These are phyloP conservation scores for Malurus splendens DNA, from an alignment of 2,797 vertebrate species.

Conservation along the genomic window DNA sequence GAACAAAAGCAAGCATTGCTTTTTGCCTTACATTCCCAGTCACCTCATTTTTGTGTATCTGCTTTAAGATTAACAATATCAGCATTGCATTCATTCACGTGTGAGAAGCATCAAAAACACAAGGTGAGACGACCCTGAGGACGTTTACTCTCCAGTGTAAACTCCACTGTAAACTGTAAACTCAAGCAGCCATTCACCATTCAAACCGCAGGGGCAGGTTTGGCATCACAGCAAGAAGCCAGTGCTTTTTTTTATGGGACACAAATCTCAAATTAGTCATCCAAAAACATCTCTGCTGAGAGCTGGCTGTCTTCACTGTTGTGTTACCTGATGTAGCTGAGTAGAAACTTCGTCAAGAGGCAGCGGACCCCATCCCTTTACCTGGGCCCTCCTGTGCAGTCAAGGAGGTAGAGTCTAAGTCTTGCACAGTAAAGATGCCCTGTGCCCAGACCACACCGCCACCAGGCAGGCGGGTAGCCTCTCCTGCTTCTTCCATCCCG, in stretches of 20 bases:
- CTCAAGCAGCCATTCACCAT: accelerated
- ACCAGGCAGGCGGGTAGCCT: neutral
- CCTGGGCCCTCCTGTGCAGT: neutral
- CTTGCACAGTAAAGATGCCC: neutral
- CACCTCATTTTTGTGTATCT: neutral
- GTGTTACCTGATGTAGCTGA: neutral
- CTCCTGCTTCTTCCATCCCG: neutral
- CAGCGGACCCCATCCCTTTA: neutral
- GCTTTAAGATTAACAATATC: neutral
- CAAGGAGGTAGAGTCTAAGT: neutral
- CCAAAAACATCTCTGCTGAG: neutral
- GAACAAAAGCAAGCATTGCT: neutral
- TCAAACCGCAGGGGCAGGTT: neutral
- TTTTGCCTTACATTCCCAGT: neutral
- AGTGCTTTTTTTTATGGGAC: accelerated
- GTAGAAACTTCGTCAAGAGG: neutral
- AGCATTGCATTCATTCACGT: neutral
- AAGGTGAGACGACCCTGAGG: neutral
- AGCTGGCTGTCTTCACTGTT: neutral
- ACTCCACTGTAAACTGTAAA: no score
- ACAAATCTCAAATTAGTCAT: neutral
- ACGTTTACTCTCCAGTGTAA: neutral
- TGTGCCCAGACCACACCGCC: neutral
- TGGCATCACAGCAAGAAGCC: neutral
- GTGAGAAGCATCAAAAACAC: neutral